Evolutionary conservation across 1,140 invertebrate genomes (phyloP).

Genomic region (Lethrus apterus): DNA sequence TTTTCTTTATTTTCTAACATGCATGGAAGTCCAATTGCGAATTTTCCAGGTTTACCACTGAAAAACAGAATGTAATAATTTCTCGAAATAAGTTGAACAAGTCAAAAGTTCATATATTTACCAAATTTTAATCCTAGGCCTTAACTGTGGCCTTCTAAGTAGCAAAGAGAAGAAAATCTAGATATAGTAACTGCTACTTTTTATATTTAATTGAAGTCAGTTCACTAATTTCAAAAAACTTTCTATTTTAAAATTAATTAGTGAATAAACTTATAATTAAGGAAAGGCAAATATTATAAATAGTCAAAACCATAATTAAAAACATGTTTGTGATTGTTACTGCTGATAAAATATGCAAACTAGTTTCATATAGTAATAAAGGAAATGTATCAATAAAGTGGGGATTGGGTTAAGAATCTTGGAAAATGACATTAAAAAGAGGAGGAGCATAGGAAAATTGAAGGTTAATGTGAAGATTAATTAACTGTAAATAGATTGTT

Average conservation of each 20-base stretch:
- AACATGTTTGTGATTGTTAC: too few species aligned
- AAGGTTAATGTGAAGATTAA: too few species aligned
- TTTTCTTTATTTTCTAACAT: constrained; percentile 81
- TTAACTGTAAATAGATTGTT: too few species aligned
- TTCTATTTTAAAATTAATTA: background rate
- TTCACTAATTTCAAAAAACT: background rate
- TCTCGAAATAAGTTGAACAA: background rate
- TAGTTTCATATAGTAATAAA: too few species aligned
- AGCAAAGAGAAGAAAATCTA: constrained; percentile 29
- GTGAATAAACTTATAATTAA: background rate
- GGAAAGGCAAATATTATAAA: background rate
- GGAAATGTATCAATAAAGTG: too few species aligned
- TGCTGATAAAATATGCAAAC: too few species aligned
- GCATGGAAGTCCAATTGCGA: constrained; percentile 61
- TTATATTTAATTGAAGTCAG: too few species aligned
- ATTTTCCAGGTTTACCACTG: constrained; percentile 71
- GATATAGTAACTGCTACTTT: too few species aligned
- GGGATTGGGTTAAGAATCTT: too few species aligned
- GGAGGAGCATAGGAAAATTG: too few species aligned
- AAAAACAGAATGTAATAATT: constrained; percentile 21
- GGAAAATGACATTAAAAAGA: too few species aligned
- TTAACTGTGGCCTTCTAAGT: constrained; percentile 70
- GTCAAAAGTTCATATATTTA: constrained; percentile 51
- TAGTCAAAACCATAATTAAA: background rate
- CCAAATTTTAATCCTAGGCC: constrained; percentile 86